phyloP scores from a whole-genome alignment of 2,888 invertebrate species.

The Clistopyga incitator region DNA sequence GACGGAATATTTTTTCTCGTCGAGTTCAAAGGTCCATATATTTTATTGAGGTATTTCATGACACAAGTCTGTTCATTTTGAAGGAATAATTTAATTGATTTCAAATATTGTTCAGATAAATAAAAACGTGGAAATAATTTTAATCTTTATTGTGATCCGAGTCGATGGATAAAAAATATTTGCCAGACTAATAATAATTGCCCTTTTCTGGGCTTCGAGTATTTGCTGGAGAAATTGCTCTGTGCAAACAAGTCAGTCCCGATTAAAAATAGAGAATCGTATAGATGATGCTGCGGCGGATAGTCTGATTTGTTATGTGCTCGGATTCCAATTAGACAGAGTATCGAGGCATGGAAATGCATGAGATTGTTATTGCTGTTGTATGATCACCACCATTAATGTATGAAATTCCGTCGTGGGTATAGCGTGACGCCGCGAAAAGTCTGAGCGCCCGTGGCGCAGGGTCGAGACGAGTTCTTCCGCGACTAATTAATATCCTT shows the following conservation, averaged over 20 bases:
- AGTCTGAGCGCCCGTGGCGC: constrained; percentile 13
- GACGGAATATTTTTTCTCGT: too few species aligned
- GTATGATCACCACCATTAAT: background rate
- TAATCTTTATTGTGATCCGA: too few species aligned
- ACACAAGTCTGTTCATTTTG: too few species aligned
- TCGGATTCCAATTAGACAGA: background rate
- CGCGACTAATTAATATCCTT: constrained; percentile 49
- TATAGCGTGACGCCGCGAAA: constrained; percentile 34
- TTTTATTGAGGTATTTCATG: too few species aligned
- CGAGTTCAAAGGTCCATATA: too few species aligned
- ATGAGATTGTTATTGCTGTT: constrained; percentile 9
- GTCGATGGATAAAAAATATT: background rate
- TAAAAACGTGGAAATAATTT: background rate
- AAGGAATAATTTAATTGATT: too few species aligned
- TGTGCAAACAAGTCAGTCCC: background rate
- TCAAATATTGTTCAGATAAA: background rate
- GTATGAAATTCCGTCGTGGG: constrained; percentile 4
- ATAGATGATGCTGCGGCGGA: background rate
- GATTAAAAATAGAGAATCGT: background rate
- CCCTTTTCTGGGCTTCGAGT: background rate
- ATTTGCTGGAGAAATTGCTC: background rate
- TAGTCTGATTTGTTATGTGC: background rate
- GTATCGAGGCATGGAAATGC: constrained; percentile 23
- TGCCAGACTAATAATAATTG: background rate
- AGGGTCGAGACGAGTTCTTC: constrained; percentile 12